These are phyloP conservation scores for Margaritifera margaritifera DNA, from an alignment of 2,888 invertebrate genomes.

Conservation along the genomic window DNA sequence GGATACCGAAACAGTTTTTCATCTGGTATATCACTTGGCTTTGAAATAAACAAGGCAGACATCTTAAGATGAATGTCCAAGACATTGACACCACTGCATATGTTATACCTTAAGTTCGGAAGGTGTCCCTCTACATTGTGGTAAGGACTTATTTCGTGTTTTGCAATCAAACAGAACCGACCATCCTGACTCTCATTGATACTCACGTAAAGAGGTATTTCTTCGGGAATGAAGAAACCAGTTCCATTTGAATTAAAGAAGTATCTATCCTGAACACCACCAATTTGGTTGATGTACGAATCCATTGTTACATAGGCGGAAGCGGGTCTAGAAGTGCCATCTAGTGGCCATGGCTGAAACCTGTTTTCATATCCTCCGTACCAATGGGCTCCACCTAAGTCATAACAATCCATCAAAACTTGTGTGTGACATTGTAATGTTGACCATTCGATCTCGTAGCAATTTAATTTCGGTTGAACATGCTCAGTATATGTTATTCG, in stretches of 20 bases:
- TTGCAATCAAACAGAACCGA: conserved; percentile 48
- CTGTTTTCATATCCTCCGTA: conserved; percentile 89
- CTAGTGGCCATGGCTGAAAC: conserved; percentile 88
- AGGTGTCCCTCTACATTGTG: conserved; percentile 27
- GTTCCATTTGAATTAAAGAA: conserved; percentile 82
- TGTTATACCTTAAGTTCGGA: conserved; percentile 49
- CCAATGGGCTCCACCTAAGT: conserved; percentile 76
- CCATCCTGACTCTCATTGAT: conserved; percentile 78
- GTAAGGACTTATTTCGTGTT: conserved; percentile 52
- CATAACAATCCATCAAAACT: conserved; percentile 51
- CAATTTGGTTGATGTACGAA: conserved; percentile 54
- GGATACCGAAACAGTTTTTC: conserved; percentile 83
- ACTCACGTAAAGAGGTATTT: conserved; percentile 84
- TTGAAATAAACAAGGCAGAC: conserved; percentile 75
- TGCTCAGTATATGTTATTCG: conserved; percentile 8
- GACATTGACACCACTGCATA: conserved; percentile 49
- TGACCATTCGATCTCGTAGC: conserved; percentile 47
- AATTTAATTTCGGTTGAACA: conserved; percentile 19
- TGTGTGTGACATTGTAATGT: conserved; percentile 41
- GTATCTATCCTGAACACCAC: conserved; percentile 73
- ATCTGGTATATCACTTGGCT: conserved; percentile 80
- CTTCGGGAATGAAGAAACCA: conserved; percentile 79
- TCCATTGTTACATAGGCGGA: conserved; percentile 59
- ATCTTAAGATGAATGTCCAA: conserved; percentile 71
- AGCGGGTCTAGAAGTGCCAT: conserved; percentile 70